Conservation (phyloP, 35 echinoderm and acorn worm species). For the Diadema setosum region DNA sequence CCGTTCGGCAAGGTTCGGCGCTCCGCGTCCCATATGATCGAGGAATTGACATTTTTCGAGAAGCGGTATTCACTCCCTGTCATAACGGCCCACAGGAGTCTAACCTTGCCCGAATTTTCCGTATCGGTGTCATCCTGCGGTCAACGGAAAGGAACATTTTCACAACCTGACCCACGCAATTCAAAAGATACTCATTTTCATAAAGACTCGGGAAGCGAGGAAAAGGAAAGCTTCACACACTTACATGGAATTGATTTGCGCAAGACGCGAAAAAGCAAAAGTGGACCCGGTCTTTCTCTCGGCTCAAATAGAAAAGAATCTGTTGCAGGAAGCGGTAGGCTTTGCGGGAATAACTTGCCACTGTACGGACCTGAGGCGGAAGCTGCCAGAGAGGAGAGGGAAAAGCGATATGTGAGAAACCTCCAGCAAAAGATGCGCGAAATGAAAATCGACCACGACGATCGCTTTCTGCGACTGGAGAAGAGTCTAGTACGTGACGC, state of each 20-base stretch:
- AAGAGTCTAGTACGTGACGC: constrained; percentile 31
- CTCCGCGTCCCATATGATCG: constrained; percentile 36
- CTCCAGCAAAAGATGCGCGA: constrained; percentile 29
- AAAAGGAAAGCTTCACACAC: neutral
- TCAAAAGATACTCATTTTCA: too few species aligned
- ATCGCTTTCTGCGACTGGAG: constrained; percentile 42
- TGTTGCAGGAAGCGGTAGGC: neutral
- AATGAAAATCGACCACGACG: constrained; percentile 13
- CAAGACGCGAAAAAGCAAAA: neutral
- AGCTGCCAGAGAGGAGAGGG: constrained; percentile 24
- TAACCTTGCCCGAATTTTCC: neutral
- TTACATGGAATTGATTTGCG: constrained; percentile 33
- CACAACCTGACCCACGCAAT: neutral
- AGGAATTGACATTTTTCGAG: constrained; percentile 11
- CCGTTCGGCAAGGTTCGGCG: constrained; percentile 22
- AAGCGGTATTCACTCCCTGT: neutral
- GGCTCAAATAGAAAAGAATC: neutral
- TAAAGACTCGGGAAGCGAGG: neutral
- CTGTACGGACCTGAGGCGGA: constrained; percentile 60
- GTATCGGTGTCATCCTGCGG: neutral
- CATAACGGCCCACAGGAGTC: neutral
- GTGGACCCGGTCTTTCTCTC: neutral
- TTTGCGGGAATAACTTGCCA: constrained; percentile 44
- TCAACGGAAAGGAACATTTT: neutral
- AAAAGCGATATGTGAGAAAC: constrained; percentile 9